phyloP scores from a whole-genome alignment of 2,113 vertebrate species.

The Melospiza melodia region DNA sequence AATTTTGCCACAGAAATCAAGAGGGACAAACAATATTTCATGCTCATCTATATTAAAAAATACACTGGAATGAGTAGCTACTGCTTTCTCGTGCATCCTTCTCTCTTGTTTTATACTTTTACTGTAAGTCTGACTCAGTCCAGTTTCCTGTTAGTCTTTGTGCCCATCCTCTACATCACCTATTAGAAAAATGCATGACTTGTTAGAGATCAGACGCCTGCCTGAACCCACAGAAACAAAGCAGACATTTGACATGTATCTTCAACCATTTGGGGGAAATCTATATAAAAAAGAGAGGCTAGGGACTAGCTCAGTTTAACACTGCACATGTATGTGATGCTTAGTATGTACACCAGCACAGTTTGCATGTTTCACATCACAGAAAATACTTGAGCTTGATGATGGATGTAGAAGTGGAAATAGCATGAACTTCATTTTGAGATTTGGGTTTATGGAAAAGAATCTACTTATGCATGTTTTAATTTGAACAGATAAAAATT shows the following conservation, averaged over 20 bases:
- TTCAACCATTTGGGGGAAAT: not conserved
- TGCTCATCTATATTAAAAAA: not conserved
- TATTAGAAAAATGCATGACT: not conserved
- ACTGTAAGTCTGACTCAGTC: not conserved
- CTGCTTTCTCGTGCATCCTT: not conserved
- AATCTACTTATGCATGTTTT: not conserved
- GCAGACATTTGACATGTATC: not conserved
- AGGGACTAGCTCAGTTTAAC: not conserved
- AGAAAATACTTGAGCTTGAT: not conserved
- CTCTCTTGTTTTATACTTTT: not conserved
- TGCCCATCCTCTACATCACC: not conserved
- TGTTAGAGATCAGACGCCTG: not conserved
- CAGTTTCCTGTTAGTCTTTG: not conserved
- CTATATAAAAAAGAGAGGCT: not conserved
- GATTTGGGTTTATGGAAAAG: not conserved
- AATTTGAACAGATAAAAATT: not conserved
- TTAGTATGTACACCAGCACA: not conserved
- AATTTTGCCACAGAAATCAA: not conserved
- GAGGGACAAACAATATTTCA: not conserved
- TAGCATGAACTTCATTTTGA: fast-evolving
- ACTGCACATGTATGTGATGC: not conserved
- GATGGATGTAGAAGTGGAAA: not conserved
- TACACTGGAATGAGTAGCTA: not conserved
- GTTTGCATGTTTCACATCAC: not conserved
- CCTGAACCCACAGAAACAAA: not conserved